These are phyloP conservation scores for Malurus leucopterus DNA, from an alignment of 2,797 vertebrate genomes.

Conservation along the genomic window DNA sequence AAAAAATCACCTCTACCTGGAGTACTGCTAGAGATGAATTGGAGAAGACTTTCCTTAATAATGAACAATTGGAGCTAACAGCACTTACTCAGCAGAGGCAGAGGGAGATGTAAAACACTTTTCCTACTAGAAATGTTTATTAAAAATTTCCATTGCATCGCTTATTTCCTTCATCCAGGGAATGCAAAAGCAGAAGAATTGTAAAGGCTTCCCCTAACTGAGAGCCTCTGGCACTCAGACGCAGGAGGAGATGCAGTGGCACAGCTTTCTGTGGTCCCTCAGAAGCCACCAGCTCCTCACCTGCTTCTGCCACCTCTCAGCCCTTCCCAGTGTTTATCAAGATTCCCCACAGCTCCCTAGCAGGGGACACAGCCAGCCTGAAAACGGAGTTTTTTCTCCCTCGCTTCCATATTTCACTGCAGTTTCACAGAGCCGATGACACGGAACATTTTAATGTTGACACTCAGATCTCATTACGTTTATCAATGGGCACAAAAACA, in stretches of 20 bases:
- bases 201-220: slow-evolving; percentile 8
- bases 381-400: slow-evolving; percentile 33
- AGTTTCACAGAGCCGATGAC: slow-evolving; percentile 57
- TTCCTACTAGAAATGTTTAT: slow-evolving; percentile 30
- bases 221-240: slow-evolving; percentile 19
- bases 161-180: slow-evolving; percentile 35
- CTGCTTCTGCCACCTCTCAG: slow-evolving; percentile 63
- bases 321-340: slow-evolving; percentile 71
- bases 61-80: slow-evolving; percentile 51
- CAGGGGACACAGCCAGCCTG: slow-evolving; percentile 43
- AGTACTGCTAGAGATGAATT: slow-evolving; percentile 55
- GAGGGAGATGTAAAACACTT: slow-evolving; percentile 35
- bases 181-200: slow-evolving; percentile 18
- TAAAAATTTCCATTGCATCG: slow-evolving; percentile 28
- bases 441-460: slow-evolving; percentile 58
- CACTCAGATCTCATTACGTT: slow-evolving; percentile 56
- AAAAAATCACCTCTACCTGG: slow-evolving; percentile 58
- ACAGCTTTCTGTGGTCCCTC: slow-evolving; percentile 49
- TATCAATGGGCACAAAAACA: slow-evolving; percentile 26
- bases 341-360: slow-evolving; percentile 56
- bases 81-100: slow-evolving; percentile 62
- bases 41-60: slow-evolving; percentile 53
- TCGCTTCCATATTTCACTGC: slow-evolving; percentile 47
- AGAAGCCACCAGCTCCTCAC: slow-evolving; percentile 55
- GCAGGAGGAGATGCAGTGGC: slow-evolving; percentile 37